phyloP scores from a whole-genome alignment of 2,113 vertebrate species.

The Nibea coibor region DNA sequence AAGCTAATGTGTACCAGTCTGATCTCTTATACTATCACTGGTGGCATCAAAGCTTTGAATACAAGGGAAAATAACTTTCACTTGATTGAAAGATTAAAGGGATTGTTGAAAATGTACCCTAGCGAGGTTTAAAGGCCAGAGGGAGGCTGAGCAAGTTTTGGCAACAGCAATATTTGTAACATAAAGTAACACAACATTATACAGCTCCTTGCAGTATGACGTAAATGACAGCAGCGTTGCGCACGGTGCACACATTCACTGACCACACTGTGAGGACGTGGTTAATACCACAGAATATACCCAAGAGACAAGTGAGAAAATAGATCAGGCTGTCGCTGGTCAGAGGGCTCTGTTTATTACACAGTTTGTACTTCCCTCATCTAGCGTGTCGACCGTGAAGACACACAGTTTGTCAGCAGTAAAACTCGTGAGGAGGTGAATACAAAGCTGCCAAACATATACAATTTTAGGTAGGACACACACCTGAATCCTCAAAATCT shows the following conservation, averaged over 20 bases:
- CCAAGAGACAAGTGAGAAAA: constrained; percentile 16
- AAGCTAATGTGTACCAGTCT: too few relatives aligned
- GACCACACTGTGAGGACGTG: background rate
- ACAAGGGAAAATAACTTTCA: too few relatives aligned
- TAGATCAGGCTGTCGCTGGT: background rate
- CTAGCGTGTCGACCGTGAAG: background rate
- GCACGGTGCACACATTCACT: background rate
- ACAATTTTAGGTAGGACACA: background rate
- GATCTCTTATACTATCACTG: too few relatives aligned
- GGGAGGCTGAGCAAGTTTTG: too few relatives aligned
- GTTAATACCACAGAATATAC: constrained; percentile 16
- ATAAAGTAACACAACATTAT: background rate
- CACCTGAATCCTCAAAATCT: background rate
- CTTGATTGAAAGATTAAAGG: too few relatives aligned
- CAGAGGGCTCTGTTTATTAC: background rate
- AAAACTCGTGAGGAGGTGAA: background rate
- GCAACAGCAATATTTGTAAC: background rate
- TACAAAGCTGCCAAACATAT: background rate
- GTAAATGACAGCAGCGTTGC: background rate
- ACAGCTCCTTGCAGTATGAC: background rate
- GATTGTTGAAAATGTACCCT: too few relatives aligned
- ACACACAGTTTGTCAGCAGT: background rate
- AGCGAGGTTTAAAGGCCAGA: too few relatives aligned
- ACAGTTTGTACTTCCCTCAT: background rate
- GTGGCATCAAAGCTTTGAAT: too few relatives aligned